These are phyloP conservation scores for Distichodus sexfasciatus DNA, from an alignment of 2,797 vertebrate species.

Conservation along the genomic window DNA sequence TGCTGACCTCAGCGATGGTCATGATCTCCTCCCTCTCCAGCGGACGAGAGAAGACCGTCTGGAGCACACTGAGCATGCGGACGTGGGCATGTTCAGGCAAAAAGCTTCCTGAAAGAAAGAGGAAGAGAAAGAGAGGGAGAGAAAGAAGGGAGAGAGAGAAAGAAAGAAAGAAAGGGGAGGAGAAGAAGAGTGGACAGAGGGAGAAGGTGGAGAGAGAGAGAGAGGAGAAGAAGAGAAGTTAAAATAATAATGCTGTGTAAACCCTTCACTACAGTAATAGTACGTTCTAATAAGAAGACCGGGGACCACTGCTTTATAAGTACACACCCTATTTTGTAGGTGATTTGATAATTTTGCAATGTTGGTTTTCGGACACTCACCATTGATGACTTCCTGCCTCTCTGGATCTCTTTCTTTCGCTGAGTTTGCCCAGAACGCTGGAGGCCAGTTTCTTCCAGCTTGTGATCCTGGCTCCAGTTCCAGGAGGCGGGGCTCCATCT, in stretches of 20 bases:
- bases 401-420: slow-evolving; percentile 85
- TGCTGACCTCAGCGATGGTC: slow-evolving; percentile 62
- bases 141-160: neutral
- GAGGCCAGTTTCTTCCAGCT: slow-evolving; percentile 83
- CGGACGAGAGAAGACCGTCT: slow-evolving; percentile 85
- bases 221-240: neutral
- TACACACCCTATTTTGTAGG: no score
- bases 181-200: neutral
- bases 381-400: slow-evolving; percentile 91
- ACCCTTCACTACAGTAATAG: no score
- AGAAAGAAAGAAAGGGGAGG: no score
- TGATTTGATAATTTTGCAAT: no score
- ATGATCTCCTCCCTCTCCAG: slow-evolving; percentile 76
- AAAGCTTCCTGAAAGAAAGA: slow-evolving; percentile 65
- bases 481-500: slow-evolving; percentile 78
- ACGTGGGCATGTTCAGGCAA: slow-evolving; percentile 89
- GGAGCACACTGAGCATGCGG: slow-evolving; percentile 87
- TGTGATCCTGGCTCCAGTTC: slow-evolving; percentile 83
- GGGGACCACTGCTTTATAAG: neutral
- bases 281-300: no score
- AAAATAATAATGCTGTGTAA: no score
- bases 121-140: neutral
- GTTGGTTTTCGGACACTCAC: slow-evolving; percentile 62
- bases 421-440: slow-evolving; percentile 71
- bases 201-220: neutral